Base-by-base conservation (phyloP, 2,113 vertebrate genomes). In the Oriolus oriolus region DNA sequence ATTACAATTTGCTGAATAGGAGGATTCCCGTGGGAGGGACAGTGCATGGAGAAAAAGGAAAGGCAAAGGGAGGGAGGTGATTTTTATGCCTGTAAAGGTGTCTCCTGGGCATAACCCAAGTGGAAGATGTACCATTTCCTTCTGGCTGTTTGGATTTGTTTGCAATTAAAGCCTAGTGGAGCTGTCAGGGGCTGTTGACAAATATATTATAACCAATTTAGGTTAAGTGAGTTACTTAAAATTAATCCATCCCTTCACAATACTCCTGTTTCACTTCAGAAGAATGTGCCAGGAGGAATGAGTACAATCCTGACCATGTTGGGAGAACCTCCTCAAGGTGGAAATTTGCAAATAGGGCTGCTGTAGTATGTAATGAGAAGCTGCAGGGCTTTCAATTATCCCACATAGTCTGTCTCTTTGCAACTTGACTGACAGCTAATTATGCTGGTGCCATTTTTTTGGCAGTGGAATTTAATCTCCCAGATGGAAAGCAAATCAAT, bases 401-500 rank as follows among this genome's bases (percentile, higher is more conserved):
- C 93, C 13, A 93, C 52, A 56, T 42, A 96, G 93, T 95, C 89
- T 84, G 91, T 95, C 96, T 96, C 95, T 87, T 95, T 97, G 93
- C 97, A 89, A 68, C 94, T 97, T 98, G 97, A 98, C 98, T 98
- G 98, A 98, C 98, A 98, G 98, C 98, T 98, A 98, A 98, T 99
- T 99, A 98, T 97, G 97, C 97, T 33, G 86, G 95, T 97, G 97
- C 98, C 97, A 98, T 97, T 97, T 98, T 95, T 96, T 96, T 98
- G 98, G 98, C 96, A 69, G 98, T 96, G 96, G 97, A 97, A 98
- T 98, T 98, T 98, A 98, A 99, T 98, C 98, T 99, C 98, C 98
- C 98, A 99, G 98, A 98, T 99, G 99, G 98, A 98, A 98, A 98
- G 98, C 98, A 98, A 98, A 99, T 99, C 98, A 99, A 98, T 98